Percentiles rank a stretch among this genome's conserved stretches.
Conservation (phyloP, 37 sponge, comb jelly and placozoan genomes). For the Petrosia ficiformis region DNA sequence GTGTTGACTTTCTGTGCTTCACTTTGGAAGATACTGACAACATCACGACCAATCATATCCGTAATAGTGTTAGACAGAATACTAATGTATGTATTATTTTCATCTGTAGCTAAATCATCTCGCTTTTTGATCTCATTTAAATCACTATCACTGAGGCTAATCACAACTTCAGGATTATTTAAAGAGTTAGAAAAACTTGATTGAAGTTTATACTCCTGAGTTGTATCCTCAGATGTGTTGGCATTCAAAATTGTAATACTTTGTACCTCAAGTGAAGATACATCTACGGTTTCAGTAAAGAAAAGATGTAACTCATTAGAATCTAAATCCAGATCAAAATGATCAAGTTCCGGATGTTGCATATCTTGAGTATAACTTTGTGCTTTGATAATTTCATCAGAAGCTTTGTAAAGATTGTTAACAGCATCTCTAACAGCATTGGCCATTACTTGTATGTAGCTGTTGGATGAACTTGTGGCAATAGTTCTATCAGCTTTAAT, state of each 20-base stretch:
- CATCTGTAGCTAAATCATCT: slow-evolving; percentile 46
- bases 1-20: slow-evolving; percentile 29
- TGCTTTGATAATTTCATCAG: slow-evolving; percentile 25
- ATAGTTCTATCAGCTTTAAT: slow-evolving; percentile 62
- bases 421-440: slow-evolving; percentile 56
- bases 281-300: slow-evolving; percentile 84
- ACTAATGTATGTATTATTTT: slow-evolving; percentile 54
- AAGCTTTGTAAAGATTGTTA: slow-evolving; percentile 35
- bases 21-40: slow-evolving; percentile 29
- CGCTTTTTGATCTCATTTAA: slow-evolving; percentile 66
- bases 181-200: slow-evolving; percentile 1
- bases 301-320: slow-evolving; percentile 50
- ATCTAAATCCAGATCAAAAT: slow-evolving; percentile 74
- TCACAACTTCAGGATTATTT: slow-evolving; percentile 24
- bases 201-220: background rate
- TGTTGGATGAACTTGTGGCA: slow-evolving; percentile 48
- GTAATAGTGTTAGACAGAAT: slow-evolving; percentile 30
- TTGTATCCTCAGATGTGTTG: background rate
- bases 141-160: slow-evolving; percentile 50
- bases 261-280: slow-evolving; percentile 31
- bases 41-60: slow-evolving; percentile 63
- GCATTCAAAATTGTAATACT: slow-evolving; percentile 47
- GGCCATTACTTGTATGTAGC: slow-evolving; percentile 38
- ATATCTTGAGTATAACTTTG: slow-evolving; percentile 40
- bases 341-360: slow-evolving; percentile 52